phyloP scores from a whole-genome alignment of 2,797 vertebrate species.

The Pangasius krempfi region DNA sequence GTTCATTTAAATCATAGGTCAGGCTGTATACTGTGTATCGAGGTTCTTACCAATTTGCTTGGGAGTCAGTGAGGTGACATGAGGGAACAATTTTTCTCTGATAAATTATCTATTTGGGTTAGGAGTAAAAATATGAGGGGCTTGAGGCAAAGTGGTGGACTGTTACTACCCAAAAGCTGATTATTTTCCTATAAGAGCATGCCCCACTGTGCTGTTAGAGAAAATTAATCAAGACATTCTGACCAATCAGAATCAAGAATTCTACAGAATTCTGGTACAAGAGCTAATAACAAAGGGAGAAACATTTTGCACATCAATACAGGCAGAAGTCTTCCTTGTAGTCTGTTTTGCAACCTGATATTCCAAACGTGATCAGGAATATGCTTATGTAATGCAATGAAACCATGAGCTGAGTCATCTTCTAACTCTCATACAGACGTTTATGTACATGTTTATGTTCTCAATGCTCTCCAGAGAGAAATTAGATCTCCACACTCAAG shows the following conservation, averaged over 20 bases:
- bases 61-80: not conserved
- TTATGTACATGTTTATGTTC: not conserved
- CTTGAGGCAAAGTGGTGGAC: not conserved
- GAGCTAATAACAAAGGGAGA: not conserved
- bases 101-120: not conserved
- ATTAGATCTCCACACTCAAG: not conserved
- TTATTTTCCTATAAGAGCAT: not conserved
- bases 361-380: not conserved
- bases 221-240: not conserved
- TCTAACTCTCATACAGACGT: not conserved
- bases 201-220: not conserved
- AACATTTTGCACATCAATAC: not conserved
- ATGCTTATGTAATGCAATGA: not conserved
- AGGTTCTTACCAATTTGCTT: slow-evolving; percentile 14
- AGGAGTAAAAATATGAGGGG: not conserved
- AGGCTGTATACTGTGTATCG: slow-evolving; percentile 24
- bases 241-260: not conserved
- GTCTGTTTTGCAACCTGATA: not conserved
- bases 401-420: not conserved
- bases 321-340: not conserved
- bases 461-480: not conserved
- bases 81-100: not conserved
- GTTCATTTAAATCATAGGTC: slow-evolving; percentile 38
- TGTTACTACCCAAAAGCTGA: not conserved
- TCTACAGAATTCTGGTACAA: not conserved